Evolutionary conservation across 2,888 invertebrate genomes (phyloP), one percentile per base, ranked within the genome.

Genomic region (Minunthozetes semirufus): DNA sequence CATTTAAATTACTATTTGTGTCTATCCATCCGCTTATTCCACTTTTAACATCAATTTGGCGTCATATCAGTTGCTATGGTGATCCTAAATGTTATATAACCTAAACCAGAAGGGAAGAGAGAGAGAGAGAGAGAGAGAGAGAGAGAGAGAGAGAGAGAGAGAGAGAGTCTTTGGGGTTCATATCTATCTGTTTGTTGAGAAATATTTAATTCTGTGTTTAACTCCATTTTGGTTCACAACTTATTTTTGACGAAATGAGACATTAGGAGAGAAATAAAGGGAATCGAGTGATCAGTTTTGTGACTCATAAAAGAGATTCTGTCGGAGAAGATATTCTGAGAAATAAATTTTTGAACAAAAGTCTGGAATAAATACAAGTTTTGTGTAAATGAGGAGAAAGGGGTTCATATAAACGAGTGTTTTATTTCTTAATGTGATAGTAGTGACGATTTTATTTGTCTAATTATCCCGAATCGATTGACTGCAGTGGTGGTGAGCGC

Each of bases 91-190:
- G 59, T 59, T 59, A 59, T 59, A 59, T 59, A 59, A 59, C 56
- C 3, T 9, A 19, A 56, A 56, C 22, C 3, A 2, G 22, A 56
- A 19, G 4, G 9, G 19, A 19, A 19, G 22, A 19, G 22, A 19
- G 56, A 56, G 22, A 19, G 22, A 19, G 56, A 56, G 56, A 56
- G 56, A 56, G n/a, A 19, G 56, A 56, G 56, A 56, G 56, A 61
- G 29, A 61, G 61, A 61, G 61, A 61, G 61, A 61, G 61, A 61
- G 59, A 59, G 59, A 59, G 59, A 59, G 59, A 59, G 59, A 59
- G 59, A 59, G 59, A 59, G 61, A 29, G 61, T 56, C 19, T 56
- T 56, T 19, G 50, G 50, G 19, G 6, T 19, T 19, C n/a, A 56
- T 19, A 25, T 19, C 56, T 48, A 48, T 48, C 13, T 15, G 17